phyloP scores from a whole-genome alignment of 1,140 invertebrate genomes.

The Caenorhabditis briggsae region DNA sequence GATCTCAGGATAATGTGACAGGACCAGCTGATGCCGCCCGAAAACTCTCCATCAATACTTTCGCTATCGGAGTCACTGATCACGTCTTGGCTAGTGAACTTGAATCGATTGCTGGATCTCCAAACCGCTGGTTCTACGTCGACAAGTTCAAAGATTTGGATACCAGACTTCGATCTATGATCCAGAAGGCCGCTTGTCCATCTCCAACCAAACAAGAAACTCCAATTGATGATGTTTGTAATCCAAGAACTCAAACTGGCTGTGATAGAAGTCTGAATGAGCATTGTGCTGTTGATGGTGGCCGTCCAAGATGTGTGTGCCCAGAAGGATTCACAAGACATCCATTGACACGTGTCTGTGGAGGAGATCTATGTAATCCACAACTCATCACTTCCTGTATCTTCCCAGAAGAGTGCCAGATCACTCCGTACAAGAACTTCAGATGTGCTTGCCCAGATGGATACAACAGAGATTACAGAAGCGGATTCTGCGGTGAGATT shows the following conservation, averaged over 20 bases:
- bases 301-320: constrained; percentile 71
- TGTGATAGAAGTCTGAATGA: constrained; percentile 76
- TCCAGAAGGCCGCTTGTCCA: constrained; percentile 77
- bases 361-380: constrained; percentile 73
- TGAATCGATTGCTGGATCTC: constrained; percentile 76
- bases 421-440: constrained; percentile 73
- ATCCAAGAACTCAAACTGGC: constrained; percentile 75
- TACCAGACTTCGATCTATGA: constrained; percentile 75
- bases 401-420: constrained; percentile 72
- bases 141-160: constrained; percentile 78
- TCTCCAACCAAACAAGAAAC: constrained; percentile 59
- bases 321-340: constrained; percentile 73
- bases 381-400: constrained; percentile 76
- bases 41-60: constrained; percentile 72
- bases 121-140: constrained; percentile 77
- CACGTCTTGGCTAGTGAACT: constrained; percentile 76
- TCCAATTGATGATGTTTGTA: constrained; percentile 66
- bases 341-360: constrained; percentile 75
- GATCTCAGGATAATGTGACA: constrained; percentile 78
- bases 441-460: constrained; percentile 74
- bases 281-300: constrained; percentile 70
- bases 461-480: constrained; percentile 70
- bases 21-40: constrained; percentile 74
- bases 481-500: constrained; percentile 70
- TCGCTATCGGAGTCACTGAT: constrained; percentile 77